phyloP scores from a whole-genome alignment of 2,797 vertebrate species.

The Hapalemur alaotrensis region DNA sequence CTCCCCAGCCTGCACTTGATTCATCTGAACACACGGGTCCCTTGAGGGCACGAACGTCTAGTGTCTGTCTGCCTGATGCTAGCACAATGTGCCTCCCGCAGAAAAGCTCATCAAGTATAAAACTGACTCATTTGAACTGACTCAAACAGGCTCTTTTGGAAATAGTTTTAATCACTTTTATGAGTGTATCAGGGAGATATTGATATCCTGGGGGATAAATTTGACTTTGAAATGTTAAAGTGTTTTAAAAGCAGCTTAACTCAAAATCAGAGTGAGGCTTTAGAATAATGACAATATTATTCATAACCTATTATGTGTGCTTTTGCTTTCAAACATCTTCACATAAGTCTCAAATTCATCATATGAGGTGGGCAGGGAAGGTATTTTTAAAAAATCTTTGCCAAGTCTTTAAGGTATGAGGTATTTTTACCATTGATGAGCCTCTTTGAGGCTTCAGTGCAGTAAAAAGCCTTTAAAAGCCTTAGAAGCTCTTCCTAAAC shows the following conservation, averaged over 20 bases:
- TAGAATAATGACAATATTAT: background rate
- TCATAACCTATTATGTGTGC: background rate
- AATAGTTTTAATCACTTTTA: background rate
- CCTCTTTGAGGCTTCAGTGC: background rate
- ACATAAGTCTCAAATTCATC: background rate
- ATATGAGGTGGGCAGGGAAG: background rate
- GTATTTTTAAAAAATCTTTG: background rate
- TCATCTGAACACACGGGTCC: background rate
- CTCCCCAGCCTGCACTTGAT: background rate
- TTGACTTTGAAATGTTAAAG: slow-evolving; percentile 52
- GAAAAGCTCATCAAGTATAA: background rate
- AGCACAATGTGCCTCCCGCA: background rate
- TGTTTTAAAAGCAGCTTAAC: slow-evolving; percentile 36
- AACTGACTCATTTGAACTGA: background rate
- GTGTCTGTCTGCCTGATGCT: background rate
- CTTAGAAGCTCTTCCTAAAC: background rate
- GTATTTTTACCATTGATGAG: background rate
- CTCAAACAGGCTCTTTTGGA: background rate
- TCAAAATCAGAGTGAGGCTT: slow-evolving; percentile 26
- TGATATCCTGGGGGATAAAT: background rate
- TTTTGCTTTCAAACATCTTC: slow-evolving; percentile 38
- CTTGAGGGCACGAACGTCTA: background rate
- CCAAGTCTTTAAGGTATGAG: background rate
- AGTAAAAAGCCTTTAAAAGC: background rate
- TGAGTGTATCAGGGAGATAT: slow-evolving; percentile 1